phyloP scores from a whole-genome alignment of 2,113 vertebrate species.

The Bothrops jararaca region DNA sequence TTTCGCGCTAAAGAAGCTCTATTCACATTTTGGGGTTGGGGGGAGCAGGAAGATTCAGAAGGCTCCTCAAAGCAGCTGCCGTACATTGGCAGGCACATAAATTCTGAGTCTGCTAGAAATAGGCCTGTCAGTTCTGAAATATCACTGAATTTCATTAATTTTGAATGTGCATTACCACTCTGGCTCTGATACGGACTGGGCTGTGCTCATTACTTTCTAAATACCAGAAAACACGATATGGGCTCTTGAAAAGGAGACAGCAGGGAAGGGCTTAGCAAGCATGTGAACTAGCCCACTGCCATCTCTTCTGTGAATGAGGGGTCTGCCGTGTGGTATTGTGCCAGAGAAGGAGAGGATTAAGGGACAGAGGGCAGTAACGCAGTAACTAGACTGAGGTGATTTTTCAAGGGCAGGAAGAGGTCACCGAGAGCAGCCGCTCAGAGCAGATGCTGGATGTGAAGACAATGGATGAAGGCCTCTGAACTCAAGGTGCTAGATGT shows the following conservation, averaged over 20 bases:
- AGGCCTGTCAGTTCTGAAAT: conserved; percentile 68
- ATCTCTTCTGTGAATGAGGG: neutral
- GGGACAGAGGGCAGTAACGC: neutral
- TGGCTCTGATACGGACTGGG: conserved; percentile 49
- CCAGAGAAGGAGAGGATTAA: conserved; percentile 16
- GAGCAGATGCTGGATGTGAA: conserved; percentile 11
- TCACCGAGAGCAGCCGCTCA: neutral
- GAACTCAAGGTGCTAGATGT: conserved; percentile 15
- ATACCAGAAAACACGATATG: conserved; percentile 11
- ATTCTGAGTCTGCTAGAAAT: conserved; percentile 67
- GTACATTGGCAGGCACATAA: conserved; percentile 60
- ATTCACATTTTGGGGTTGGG: conserved; percentile 48
- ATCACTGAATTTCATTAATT: conserved; percentile 67
- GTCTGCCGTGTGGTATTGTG: neutral
- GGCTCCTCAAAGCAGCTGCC: conserved; percentile 62
- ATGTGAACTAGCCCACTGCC: neutral
- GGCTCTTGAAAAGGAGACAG: conserved; percentile 6
- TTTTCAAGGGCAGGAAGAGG: conserved; percentile 23
- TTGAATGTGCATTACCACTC: conserved; percentile 52
- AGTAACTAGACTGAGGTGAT: neutral
- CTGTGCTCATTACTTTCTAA: conserved; percentile 27
- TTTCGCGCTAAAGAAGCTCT: conserved; percentile 59
- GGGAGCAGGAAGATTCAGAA: conserved; percentile 43
- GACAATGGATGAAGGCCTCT: neutral
- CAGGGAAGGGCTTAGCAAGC: neutral